Conservation (phyloP, 2,113 vertebrate species). For the Alethe diademata region DNA sequence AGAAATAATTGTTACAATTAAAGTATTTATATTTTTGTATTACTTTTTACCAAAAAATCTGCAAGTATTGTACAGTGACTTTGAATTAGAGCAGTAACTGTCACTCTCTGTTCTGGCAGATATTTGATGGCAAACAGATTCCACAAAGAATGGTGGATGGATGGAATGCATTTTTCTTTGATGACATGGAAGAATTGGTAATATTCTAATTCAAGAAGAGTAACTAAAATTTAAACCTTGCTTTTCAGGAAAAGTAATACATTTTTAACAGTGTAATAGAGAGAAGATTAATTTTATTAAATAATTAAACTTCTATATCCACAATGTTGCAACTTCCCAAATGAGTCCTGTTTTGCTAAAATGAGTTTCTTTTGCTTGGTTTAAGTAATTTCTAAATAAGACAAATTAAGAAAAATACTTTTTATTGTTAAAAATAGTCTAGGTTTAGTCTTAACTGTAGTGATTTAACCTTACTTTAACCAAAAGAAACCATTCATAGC, state of each 20-base stretch:
- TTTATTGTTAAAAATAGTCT: neutral
- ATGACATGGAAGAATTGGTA: slow-evolving; percentile 92
- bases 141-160: slow-evolving; percentile 97
- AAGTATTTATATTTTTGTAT: neutral
- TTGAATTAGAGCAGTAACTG: neutral
- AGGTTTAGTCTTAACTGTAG: neutral
- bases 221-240: neutral
- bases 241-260: neutral
- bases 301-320: neutral
- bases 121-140: slow-evolving; percentile 88
- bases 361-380: neutral
- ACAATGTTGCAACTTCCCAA: neutral
- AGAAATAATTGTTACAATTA: neutral
- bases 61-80: neutral
- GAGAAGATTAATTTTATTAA: neutral
- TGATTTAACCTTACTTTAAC: neutral
- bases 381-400: neutral
- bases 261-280: neutral
- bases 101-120: slow-evolving; percentile 74
- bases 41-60: neutral
- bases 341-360: neutral
- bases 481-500: neutral
- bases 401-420: neutral
- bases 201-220: slow-evolving; percentile 42
- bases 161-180: slow-evolving; percentile 97